These are phyloP conservation scores for Pseudolaguvia tuberculata DNA, from an alignment of 2,113 vertebrate genomes.

Conservation along the genomic window DNA sequence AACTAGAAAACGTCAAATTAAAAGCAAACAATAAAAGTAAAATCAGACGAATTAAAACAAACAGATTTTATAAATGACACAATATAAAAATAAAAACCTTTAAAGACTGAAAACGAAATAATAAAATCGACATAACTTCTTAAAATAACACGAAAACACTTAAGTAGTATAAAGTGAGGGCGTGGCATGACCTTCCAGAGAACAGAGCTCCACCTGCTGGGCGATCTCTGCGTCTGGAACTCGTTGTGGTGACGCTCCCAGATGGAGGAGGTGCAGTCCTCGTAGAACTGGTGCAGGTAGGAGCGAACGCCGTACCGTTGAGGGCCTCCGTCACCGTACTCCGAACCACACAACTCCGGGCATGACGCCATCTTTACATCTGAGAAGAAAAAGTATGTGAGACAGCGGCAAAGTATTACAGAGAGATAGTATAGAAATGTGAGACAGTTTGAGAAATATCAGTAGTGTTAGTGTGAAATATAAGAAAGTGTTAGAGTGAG, in stretches of 20 bases:
- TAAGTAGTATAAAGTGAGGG: neutral
- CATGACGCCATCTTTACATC: slow-evolving; percentile 90
- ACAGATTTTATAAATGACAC: too few species aligned
- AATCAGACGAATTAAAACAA: neutral
- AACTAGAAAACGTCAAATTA: neutral
- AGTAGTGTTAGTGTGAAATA: too few species aligned
- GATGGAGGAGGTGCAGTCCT: slow-evolving; percentile 96
- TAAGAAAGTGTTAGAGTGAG: too few species aligned
- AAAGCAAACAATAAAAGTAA: neutral
- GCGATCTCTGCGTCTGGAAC: slow-evolving; percentile 98
- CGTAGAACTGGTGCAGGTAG: slow-evolving; percentile 98
- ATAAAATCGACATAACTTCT: neutral
- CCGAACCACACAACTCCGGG: slow-evolving; percentile 81
- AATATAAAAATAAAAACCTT: neutral
- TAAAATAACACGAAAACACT: neutral
- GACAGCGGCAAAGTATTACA: too few species aligned
- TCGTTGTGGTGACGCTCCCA: slow-evolving; percentile 97
- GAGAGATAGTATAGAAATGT: too few species aligned
- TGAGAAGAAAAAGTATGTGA: too few species aligned
- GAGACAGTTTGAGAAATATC: too few species aligned
- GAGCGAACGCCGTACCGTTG: slow-evolving; percentile 96
- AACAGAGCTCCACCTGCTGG: slow-evolving; percentile 90
- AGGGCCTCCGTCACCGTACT: slow-evolving; percentile 65
- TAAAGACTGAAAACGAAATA: neutral
- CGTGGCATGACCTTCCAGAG: slow-evolving; percentile 88